Evolutionary conservation across 2,797 vertebrate species (phyloP), one percentile per base, ranked within the genome.

Genomic region (Antennarius maculatus): DNA sequence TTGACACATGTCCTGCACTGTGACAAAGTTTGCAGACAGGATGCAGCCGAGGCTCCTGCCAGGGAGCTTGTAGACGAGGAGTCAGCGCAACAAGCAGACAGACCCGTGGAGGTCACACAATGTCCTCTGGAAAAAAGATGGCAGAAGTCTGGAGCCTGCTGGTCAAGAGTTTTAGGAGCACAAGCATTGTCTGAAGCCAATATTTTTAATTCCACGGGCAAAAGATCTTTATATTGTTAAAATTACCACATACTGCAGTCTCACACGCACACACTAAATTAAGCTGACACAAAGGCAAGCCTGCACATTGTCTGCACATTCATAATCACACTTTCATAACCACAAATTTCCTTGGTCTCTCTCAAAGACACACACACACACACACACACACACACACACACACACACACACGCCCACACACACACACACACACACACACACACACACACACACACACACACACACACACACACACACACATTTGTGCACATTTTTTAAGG

Each of bases 241-340:
- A 84, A 80, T 76, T 70, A 85, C 82, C 85, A 75, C 81, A 82
- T 39, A 9, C 37, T 39, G 37, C 51, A 69, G 56, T 79, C 83
- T 78, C 74, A 49, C 69, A 80, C 59, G 74, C 59, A 76, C 64
- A n/a, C 45, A n/a, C 70, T 82, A 82, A 85, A 69, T 83, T 71
- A 45, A 76, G 74, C 82, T 83, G 84, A 89, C 89, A 82, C 78
- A 74, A 81, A 84, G 76, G 67, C 82, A 86, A 84, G 87, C 72
- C 81, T 90, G 88, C 85, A 89, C 84, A 89, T 88, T 79, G 87
- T 89, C 83, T 84, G 73, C 71, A 83, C 80, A 82, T 76, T 89
- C 61, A 85, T 82, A 88, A 86, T 90, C 79, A 79, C 83, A 89
- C 83, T 85, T 85, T 80, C 74, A 82, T 71, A 84, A 86, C 86